These are phyloP conservation scores for Hippotragus niger DNA, from an alignment of 2,113 vertebrate genomes.

Conservation along the genomic window DNA sequence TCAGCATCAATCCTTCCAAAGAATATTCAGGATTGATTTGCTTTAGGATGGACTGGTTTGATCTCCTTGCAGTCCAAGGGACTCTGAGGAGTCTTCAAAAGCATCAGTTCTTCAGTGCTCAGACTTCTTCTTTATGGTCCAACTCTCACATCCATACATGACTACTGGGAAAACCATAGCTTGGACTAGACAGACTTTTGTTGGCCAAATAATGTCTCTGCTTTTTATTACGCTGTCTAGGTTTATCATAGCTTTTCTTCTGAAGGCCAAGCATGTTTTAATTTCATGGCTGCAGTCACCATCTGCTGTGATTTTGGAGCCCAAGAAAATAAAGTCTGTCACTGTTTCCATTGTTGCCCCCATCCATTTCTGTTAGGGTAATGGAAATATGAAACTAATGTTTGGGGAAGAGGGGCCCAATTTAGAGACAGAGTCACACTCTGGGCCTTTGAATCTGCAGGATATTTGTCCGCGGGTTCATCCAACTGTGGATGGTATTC, in stretches of 20 bases:
- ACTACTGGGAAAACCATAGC: background rate
- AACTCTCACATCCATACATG: background rate
- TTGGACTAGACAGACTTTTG: background rate
- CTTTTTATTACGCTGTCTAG: background rate
- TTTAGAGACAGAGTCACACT: background rate
- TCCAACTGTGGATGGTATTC: background rate
- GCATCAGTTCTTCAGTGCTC: background rate
- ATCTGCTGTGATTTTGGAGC: background rate
- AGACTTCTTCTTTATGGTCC: background rate
- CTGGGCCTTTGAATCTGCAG: background rate
- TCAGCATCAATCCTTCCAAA: background rate
- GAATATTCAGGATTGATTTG: background rate
- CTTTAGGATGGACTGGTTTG: background rate
- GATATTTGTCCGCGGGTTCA: rapidly evolving
- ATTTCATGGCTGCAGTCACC: background rate
- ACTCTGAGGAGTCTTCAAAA: background rate
- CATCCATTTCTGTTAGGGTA: background rate
- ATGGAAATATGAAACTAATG: background rate
- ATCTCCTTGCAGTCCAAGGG: background rate
- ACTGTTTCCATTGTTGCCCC: background rate
- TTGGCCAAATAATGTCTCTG: background rate
- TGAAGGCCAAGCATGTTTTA: background rate
- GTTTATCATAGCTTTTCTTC: background rate
- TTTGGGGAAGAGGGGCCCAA: background rate
- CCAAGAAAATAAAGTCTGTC: background rate